These are phyloP conservation scores for Dreissena polymorpha DNA, from an alignment of 1,140 invertebrate genomes.

Conservation along the genomic window DNA sequence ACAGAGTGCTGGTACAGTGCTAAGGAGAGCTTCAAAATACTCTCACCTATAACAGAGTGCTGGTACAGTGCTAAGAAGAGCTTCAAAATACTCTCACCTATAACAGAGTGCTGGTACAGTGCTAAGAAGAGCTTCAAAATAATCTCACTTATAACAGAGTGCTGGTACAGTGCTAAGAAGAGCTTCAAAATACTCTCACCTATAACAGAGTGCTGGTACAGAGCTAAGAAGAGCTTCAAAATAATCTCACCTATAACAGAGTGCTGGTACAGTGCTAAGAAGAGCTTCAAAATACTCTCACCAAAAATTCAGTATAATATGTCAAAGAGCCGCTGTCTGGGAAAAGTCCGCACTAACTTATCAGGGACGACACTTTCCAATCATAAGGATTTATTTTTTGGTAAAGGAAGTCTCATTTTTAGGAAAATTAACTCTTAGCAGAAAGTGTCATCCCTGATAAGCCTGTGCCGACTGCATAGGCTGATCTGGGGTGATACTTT, in stretches of 20 bases:
- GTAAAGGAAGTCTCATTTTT: neutral
- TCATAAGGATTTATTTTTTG: too few relatives aligned
- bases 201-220: slow-evolving; percentile 32
- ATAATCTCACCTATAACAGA: slow-evolving; percentile 23
- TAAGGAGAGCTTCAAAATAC: slow-evolving; percentile 25
- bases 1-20: slow-evolving; percentile 35
- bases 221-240: slow-evolving; percentile 23
- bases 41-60: slow-evolving; percentile 25
- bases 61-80: slow-evolving; percentile 38
- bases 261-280: slow-evolving; percentile 33
- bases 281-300: slow-evolving; percentile 26
- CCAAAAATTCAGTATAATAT: neutral
- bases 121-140: slow-evolving; percentile 28
- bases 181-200: slow-evolving; percentile 31
- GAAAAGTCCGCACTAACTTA: neutral
- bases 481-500: too few relatives aligned
- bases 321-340: neutral
- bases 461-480: too few relatives aligned
- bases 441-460: too few relatives aligned
- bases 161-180: slow-evolving; percentile 28
- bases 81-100: slow-evolving; percentile 26
- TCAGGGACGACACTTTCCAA: too few relatives aligned
- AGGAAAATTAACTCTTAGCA: too few relatives aligned
- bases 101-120: slow-evolving; percentile 29
- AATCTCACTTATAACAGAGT: slow-evolving; percentile 23